Base-by-base conservation (phyloP, 2,113 vertebrate species). In the Eulacestoma nigropectus region DNA sequence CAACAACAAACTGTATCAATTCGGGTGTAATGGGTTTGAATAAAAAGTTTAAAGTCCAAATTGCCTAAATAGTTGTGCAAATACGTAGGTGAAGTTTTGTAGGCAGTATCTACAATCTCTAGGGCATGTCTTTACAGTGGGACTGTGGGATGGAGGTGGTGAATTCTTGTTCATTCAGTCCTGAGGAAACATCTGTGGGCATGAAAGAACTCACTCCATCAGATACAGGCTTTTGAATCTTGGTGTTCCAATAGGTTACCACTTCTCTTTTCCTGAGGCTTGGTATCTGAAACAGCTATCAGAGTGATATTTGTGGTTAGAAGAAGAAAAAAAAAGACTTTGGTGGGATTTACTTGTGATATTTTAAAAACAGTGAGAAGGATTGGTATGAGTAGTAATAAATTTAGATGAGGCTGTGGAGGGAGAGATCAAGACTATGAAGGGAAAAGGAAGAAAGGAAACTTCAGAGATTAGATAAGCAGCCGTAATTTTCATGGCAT, bases 391-490 rank as follows among this genome's bases (percentile, higher is more conserved):
- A 84, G 13, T 70, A 82, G 17, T 63, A 49, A 49, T 76, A 82
- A 62, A 79, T 60, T 79, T 68, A 44, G 69, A 87, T 69, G 69
- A 79, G 41, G 11, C 26, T 91, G 41, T 87, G 49, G 57, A 94
- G 53, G 41, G 67, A 84, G 39, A 87, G 56, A 74, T 60, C 7
- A 10, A 78, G 60, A 33, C 56, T 84, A 32, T 82, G 84, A 57
- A 79, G 63, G 26, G n/a, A 82, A 91, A 87, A 41, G 49, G 39
- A 89, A 90, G 76, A 92, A 87, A 69, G 74, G 50, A 87, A 80
- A 20, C 50, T 82, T 91, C 62, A 80, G 62, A 79, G 78, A 87
- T 95, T 95, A 94, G 95, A 96, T 89, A 93, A 96, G 78, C 67
- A 93, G 72, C 50, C 17, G 6, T 91, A 88, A 73, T 90, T 96